Evolutionary conservation across 2,113 vertebrate genomes (phyloP).

Genomic region (Mus pahari): DNA sequence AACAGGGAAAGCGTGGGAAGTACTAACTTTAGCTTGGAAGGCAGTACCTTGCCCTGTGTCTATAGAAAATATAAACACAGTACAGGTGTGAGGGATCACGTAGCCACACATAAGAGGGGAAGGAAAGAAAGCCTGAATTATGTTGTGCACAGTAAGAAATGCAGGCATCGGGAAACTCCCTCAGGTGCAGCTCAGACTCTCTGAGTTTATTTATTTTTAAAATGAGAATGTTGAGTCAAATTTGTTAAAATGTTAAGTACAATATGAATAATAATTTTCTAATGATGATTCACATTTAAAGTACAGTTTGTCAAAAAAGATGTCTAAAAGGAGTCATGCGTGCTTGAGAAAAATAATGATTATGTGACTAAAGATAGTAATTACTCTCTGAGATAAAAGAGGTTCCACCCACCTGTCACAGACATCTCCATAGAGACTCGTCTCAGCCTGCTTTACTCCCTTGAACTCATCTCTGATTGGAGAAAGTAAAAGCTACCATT

Average conservation of each 20-base stretch:
- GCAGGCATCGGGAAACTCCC: background rate
- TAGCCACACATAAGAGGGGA: fast-evolving
- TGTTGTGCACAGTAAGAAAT: background rate
- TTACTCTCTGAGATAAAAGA: constrained; percentile 15
- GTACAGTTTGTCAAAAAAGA: constrained; percentile 25
- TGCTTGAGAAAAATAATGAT: constrained; percentile 62
- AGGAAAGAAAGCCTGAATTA: background rate
- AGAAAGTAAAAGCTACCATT: background rate
- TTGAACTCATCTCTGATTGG: background rate
- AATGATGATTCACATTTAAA: constrained; percentile 43
- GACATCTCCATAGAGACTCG: background rate
- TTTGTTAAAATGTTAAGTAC: constrained; percentile 28
- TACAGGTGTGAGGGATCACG: fast-evolving
- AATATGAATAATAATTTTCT: background rate
- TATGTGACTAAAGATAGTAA: constrained; percentile 38
- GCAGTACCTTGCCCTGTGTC: background rate
- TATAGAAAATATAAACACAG: background rate
- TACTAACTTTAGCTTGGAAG: background rate
- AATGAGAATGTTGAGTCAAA: constrained; percentile 36
- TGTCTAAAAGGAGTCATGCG: background rate
- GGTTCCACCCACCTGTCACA: background rate
- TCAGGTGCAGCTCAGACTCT: background rate
- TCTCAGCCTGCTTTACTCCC: background rate
- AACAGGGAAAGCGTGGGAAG: fast-evolving
- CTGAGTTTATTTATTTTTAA: constrained; percentile 45